A percentile compares a stretch with the other conserved stretches of the same genome.
These are phyloP conservation scores for Galaxea fascicularis DNA, from an alignment of 92 coral and sea anemone species.

Conservation along the genomic window DNA sequence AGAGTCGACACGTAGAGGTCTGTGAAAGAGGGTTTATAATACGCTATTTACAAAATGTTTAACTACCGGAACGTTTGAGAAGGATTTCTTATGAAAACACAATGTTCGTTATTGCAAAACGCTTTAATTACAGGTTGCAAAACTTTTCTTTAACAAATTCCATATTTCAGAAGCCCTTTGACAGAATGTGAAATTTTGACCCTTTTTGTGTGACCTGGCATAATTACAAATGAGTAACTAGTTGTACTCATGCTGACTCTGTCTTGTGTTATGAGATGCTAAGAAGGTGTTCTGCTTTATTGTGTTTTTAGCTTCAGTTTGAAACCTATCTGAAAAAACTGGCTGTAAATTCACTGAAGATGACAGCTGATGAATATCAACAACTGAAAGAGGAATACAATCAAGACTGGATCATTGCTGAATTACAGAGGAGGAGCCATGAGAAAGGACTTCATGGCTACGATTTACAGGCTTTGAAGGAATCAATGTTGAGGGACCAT, in stretches of 20 bases:
- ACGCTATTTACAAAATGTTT: background rate
- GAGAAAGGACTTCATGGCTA: background rate
- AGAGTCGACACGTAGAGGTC: slow-evolving; percentile 26
- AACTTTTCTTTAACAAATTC: too few relatives aligned
- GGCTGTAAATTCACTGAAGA: slow-evolving; percentile 39
- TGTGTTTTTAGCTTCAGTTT: slow-evolving; percentile 15
- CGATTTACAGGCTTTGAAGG: slow-evolving; percentile 16
- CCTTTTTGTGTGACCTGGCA: too few relatives aligned
- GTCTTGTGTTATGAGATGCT: too few relatives aligned
- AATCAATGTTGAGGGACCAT: slow-evolving; percentile 29
- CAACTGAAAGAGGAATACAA: background rate
- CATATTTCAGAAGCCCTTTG: too few relatives aligned
- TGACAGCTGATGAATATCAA: slow-evolving; percentile 55
- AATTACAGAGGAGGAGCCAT: slow-evolving; percentile 3
- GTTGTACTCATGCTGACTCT: too few relatives aligned
- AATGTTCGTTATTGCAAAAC: too few relatives aligned
- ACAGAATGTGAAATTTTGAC: too few relatives aligned
- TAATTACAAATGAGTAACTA: too few relatives aligned
- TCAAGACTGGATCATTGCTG: slow-evolving; percentile 34
- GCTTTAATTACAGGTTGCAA: too few relatives aligned
- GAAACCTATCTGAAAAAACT: slow-evolving; percentile 34
- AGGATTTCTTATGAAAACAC: too few relatives aligned
- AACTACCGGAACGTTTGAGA: background rate
- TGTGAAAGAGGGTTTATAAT: background rate
- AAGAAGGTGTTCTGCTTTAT: background rate